Evolutionary conservation across 2,797 vertebrate genomes (phyloP).

Genomic region (Allobates femoralis): DNA sequence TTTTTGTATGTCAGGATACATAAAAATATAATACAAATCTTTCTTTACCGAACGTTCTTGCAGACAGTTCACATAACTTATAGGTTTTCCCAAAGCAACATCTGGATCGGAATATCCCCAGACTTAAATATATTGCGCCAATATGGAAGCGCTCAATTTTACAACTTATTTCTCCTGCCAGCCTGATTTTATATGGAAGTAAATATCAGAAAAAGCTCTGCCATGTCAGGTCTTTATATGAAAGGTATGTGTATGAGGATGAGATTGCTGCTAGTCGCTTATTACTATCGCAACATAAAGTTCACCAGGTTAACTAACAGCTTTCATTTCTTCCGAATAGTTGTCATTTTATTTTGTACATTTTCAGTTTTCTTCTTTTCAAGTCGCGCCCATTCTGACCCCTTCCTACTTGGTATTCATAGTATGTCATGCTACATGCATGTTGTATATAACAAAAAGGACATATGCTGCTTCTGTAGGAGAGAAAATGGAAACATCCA

Average conservation of each 20-base stretch:
- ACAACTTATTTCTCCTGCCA: constrained; percentile 27
- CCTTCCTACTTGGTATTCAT: background rate
- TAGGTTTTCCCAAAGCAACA: background rate
- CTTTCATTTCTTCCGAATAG: background rate
- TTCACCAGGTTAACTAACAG: background rate
- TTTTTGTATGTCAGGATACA: background rate
- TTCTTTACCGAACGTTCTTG: constrained; percentile 9
- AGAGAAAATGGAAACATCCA: too few relatives aligned
- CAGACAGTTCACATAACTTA: background rate
- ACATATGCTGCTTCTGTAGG: too few relatives aligned
- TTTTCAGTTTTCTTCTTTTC: background rate
- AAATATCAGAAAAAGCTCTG: background rate
- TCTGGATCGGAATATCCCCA: constrained; percentile 18
- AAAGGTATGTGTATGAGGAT: background rate
- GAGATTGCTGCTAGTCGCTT: background rate
- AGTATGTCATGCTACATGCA: background rate
- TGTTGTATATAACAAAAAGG: background rate
- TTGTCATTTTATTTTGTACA: too few relatives aligned
- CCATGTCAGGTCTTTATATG: background rate
- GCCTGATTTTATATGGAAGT: background rate
- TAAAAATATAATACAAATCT: constrained; percentile 28
- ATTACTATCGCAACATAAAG: background rate
- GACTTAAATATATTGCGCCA: constrained; percentile 11
- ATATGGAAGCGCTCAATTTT: constrained; percentile 18
- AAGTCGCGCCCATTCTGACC: background rate